A percentile compares a stretch with the other conserved stretches of the same genome.
Conservation (phyloP, 2,797 vertebrate species). For the Tokudaia muenninki region DNA sequence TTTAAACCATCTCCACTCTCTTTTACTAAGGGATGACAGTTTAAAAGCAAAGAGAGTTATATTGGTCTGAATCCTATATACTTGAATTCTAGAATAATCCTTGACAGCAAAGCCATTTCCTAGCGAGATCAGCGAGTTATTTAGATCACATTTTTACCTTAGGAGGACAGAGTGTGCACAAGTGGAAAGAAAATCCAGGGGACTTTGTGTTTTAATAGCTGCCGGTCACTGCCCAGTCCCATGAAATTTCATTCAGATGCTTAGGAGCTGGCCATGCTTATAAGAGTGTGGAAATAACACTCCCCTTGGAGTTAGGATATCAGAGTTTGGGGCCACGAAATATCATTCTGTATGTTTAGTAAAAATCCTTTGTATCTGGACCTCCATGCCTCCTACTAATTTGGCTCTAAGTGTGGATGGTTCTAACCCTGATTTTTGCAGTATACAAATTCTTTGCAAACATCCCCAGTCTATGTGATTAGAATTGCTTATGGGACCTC, state of each 20-base stretch:
- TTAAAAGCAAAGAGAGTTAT: conserved; percentile 77
- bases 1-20: conserved; percentile 45
- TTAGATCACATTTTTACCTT: conserved; percentile 63
- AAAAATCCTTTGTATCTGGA: neutral
- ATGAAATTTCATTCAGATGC: neutral
- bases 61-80: conserved; percentile 56
- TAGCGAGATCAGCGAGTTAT: conserved; percentile 44
- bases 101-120: conserved; percentile 61
- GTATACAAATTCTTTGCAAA: neutral
- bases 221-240: neutral
- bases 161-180: conserved; percentile 14
- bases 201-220: conserved; percentile 10
- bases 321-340: neutral
- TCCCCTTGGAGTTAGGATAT: neutral
- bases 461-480: neutral
- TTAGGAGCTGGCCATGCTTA: neutral
- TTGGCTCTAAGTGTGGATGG: neutral
- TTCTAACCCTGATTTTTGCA: conserved; percentile 11
- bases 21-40: conserved; percentile 58
- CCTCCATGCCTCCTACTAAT: neutral
- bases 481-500: neutral
- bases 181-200: conserved; percentile 18
- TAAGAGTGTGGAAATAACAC: neutral
- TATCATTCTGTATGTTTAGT: neutral
- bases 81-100: conserved; percentile 66